A percentile compares a stretch with the other conserved stretches of the same genome.
These are phyloP conservation scores for Antedon mediterranea DNA, from an alignment of 53 echinoderm and acorn worm genomes.

Conservation along the genomic window DNA sequence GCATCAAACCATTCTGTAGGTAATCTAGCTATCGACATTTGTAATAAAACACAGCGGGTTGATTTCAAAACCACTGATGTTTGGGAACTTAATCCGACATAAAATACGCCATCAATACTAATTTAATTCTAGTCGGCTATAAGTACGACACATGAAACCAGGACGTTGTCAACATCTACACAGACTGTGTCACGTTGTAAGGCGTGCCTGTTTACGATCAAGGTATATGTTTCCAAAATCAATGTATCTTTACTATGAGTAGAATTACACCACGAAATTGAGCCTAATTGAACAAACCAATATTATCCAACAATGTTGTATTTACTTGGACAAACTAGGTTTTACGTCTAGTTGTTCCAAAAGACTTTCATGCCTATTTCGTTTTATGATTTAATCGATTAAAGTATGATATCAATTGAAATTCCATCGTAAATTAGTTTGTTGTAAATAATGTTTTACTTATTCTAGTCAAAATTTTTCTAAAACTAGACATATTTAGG, in stretches of 20 bases:
- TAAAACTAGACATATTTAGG: too few species aligned
- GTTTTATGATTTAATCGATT: too few species aligned
- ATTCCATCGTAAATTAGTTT: too few species aligned
- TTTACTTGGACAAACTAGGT: too few species aligned
- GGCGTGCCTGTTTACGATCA: not conserved
- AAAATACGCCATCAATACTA: not conserved
- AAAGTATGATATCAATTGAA: too few species aligned
- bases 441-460: too few species aligned
- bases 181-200: not conserved
- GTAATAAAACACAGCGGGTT: not conserved
- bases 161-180: not conserved
- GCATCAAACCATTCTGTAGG: not conserved
- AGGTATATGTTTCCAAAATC: not conserved
- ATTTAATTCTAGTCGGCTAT: not conserved
- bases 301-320: too few species aligned
- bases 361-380: too few species aligned
- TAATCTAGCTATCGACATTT: not conserved
- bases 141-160: not conserved
- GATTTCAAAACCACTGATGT: not conserved
- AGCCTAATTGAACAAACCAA: not conserved
- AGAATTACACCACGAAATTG: not conserved
- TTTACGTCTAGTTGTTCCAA: too few species aligned
- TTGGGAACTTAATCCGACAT: not conserved
- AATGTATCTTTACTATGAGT: not conserved
- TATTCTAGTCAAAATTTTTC: too few species aligned